phyloP scores from a whole-genome alignment of 2,888 invertebrate genomes.

The Macrophya annulata region DNA sequence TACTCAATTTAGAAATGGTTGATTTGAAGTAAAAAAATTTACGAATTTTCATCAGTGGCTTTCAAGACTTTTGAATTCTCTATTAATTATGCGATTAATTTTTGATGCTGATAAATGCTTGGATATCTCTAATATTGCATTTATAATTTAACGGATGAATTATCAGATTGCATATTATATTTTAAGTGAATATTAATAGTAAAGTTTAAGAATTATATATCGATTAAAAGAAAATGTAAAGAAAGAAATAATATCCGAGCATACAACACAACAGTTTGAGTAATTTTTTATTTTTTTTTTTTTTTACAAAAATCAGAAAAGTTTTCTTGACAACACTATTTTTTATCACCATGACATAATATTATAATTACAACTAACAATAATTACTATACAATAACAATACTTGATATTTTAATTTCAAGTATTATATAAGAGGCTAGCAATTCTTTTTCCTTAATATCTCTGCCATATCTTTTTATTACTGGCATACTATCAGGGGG shows the following conservation, averaged over 20 bases:
- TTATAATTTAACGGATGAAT: background rate
- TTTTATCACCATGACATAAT: conserved; percentile 45
- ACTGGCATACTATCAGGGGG: conserved; percentile 15
- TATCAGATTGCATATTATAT: conserved; percentile 1
- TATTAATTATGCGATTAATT: background rate
- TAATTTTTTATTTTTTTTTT: background rate
- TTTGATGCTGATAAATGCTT: background rate
- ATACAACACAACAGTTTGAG: background rate
- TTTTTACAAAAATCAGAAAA: background rate
- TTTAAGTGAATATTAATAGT: background rate
- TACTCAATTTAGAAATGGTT: background rate
- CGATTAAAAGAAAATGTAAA: background rate
- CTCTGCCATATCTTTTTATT: conserved; percentile 10
- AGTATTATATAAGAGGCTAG: conserved; percentile 34
- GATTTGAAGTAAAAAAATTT: background rate
- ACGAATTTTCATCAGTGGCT: background rate
- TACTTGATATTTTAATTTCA: conserved; percentile 7
- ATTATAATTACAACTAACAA: conserved; percentile 20
- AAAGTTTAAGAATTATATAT: background rate
- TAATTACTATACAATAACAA: background rate
- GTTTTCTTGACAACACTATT: background rate
- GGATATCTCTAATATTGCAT: background rate
- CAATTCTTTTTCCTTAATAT: background rate
- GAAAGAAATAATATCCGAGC: background rate
- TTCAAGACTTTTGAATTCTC: background rate